Evolutionary conservation across 2,888 invertebrate genomes (phyloP), one percentile per base, ranked within the genome.

Genomic region (Agrochola circellaris): DNA sequence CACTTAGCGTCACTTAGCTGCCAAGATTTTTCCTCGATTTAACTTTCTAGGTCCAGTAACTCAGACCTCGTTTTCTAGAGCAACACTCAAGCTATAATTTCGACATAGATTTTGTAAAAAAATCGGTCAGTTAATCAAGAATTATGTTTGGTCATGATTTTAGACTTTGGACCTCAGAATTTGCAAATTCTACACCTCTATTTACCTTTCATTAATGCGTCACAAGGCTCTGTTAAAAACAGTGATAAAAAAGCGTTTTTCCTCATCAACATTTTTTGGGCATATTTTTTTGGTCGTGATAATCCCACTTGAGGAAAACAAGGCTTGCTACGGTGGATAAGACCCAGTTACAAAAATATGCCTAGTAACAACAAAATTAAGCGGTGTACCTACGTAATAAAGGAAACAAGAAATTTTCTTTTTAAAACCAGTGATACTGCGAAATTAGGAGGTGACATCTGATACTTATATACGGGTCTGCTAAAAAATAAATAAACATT

Each of bases 251-350:
- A 30, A 20, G 15, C 15, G 45, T 3, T 0, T 26, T 71, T 34
- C 1, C 20, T 72, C 17, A 8, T 71, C 1, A 71, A 72, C 0
- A 15, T 15, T 11, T 51, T 38, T 58, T 3, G 11, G 7, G 11
- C 0, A 34, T 68, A n/a, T 58, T 70, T 72, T 48, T 48, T 71
- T 23, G 15, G 7, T 6, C 11, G 38, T 38, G 23, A 38, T 51
- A 71, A 51, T 51, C 48, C 15, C 11, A 38, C 11, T 26, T 38
- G 48, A 48, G 20, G 26, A 71, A 70, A 70, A 72, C 56, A 56
- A 56, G 34, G 68, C 54, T 38, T 54, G 68, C 56, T 20, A 56
- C 7, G 38, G n/a, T n/a, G n/a, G 68, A 68, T 68, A 68, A 54
- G 2, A 34, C 34, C n/a, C 34, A 20, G 20, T 56, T 26, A 13